phyloP scores from a whole-genome alignment of 2,113 vertebrate genomes.

The Puffinus mauretanicus region DNA sequence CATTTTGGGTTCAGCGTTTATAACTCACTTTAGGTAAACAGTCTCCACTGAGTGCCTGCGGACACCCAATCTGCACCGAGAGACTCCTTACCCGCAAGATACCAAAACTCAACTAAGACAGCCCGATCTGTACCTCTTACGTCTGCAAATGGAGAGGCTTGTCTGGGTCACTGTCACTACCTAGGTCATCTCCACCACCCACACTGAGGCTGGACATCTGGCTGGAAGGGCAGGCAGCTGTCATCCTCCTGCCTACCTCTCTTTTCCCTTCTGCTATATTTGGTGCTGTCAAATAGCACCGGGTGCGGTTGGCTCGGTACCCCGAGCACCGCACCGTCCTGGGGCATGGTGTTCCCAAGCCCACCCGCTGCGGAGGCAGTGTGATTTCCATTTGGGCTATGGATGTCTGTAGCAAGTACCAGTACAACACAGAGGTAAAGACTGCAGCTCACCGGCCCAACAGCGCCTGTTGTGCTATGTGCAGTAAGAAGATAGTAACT shows the following conservation, averaged over 20 bases:
- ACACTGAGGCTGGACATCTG: neutral
- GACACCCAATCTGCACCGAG: neutral
- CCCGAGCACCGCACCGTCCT: neutral
- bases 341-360: neutral
- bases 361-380: accelerated
- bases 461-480: neutral
- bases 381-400: neutral
- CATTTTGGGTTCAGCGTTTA: neutral
- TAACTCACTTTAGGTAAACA: neutral
- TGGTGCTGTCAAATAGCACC: neutral
- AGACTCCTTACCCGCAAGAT: neutral
- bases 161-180: neutral
- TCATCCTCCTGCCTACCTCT: neutral
- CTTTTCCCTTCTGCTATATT: neutral
- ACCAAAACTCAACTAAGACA: neutral
- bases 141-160: neutral
- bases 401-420: neutral
- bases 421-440: neutral
- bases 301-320: accelerated
- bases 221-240: neutral
- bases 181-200: neutral
- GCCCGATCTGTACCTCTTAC: neutral
- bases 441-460: accelerated
- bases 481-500: neutral
- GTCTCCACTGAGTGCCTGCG: neutral